Evolutionary conservation across 1,140 invertebrate genomes (phyloP), one percentile per base, ranked within the genome.

Genomic region (Diachasmimorpha longicaudata): DNA sequence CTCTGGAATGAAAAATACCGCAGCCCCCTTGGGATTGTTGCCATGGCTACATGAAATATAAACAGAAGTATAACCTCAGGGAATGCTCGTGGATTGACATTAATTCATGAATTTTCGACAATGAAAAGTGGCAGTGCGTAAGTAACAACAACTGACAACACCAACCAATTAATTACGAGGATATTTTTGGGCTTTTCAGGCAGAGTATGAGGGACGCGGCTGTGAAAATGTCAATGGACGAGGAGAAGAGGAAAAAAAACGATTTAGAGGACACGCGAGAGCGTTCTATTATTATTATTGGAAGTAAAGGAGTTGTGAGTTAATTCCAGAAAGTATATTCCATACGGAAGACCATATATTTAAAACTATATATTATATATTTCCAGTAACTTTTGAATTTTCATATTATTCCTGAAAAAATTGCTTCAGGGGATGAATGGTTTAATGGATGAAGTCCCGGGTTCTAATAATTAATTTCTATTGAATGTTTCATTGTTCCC

Each of bases 221-320:
- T 9, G 74, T 83, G 19, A 75, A 77, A 16, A 55, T 80, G 2
- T 75, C 75, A 4, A 67, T 76, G 9, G 78, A 86, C n/a, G 83
- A 84, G 67, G 82, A 87, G 68, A 79, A 81, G 19, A 81, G 48
- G 13, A 77, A 79, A 11, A 87, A 85, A 79, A 80, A 72, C 5
- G 80, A 87, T 77, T 63, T 73, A 11, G 78, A 83, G n/a, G 84
- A 86, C 75, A 85, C 83, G 16, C 84, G 82, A 55, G 91, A 91
- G 77, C 82, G 88, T 58, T 91, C 91, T 0, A 70, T 92, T 10
- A 89, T 92, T 31, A 83, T 92, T 39, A 77, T 92, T 72, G 91
- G 91, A 11, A 90, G 88, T 71, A 91, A 90, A 82, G 85, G 87
- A 80, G 90, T 90, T 69, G 91, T 91, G 81, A 88, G 90, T 87